Conservation (phyloP, 2,113 vertebrate species). For the Callochromis pleurospilus region DNA sequence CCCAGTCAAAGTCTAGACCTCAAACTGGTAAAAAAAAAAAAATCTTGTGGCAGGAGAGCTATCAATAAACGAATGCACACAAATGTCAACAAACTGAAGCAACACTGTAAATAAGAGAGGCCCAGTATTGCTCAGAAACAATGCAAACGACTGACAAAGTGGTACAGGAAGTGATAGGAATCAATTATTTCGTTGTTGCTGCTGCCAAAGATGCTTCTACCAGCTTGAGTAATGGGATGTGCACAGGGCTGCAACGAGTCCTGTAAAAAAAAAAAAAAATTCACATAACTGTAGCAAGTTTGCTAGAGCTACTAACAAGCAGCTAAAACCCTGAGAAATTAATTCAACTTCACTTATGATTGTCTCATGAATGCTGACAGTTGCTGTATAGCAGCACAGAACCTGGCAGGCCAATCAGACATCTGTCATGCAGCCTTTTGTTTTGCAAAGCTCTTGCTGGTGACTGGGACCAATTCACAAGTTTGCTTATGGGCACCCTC, state of each 20-base stretch:
- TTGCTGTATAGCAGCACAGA: background rate
- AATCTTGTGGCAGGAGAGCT: fast-evolving
- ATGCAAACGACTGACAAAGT: background rate
- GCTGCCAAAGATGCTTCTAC: background rate
- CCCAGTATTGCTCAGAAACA: background rate
- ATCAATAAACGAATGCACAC: background rate
- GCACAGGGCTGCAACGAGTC: background rate
- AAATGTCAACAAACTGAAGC: background rate
- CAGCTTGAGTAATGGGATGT: background rate
- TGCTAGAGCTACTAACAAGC: background rate
- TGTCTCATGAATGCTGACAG: background rate
- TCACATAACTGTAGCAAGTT: background rate
- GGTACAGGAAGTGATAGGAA: background rate
- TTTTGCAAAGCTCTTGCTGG: background rate
- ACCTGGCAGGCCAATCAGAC: background rate
- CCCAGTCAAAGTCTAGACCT: background rate
- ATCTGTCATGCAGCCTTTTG: background rate
- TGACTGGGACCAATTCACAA: background rate
- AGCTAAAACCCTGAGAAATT: background rate
- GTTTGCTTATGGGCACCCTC: background rate
- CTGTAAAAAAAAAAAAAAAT: background rate
- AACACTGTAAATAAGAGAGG: background rate
- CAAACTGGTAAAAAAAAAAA: background rate
- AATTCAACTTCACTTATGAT: background rate
- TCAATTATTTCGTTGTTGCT: background rate